Evolutionary conservation across 2,113 vertebrate species (phyloP).

Genomic region (Festucalex cinctus): DNA sequence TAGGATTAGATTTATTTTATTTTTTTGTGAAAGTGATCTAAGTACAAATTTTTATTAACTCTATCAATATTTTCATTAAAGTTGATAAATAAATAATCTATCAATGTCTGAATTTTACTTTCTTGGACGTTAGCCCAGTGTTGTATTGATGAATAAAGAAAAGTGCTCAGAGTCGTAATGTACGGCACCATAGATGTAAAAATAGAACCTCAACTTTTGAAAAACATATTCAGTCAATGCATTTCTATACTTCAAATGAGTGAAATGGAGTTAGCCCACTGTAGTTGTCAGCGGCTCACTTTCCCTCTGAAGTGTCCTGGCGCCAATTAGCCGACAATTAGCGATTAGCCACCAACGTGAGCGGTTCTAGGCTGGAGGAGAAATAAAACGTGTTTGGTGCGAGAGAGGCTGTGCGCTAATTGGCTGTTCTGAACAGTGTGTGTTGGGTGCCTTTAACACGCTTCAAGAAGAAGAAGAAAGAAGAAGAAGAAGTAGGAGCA

Average conservation of each 20-base stretch:
- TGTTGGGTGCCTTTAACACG: not conserved
- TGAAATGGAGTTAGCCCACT: not conserved
- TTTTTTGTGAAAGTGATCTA: too few relatives aligned
- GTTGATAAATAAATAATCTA: too few relatives aligned
- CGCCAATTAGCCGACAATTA: slow-evolving; percentile 57
- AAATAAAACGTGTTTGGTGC: slow-evolving; percentile 58
- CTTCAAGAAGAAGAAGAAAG: slow-evolving; percentile 4
- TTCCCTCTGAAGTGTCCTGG: slow-evolving; percentile 46
- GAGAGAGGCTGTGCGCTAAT: slow-evolving; percentile 39
- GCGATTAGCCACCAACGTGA: slow-evolving; percentile 66
- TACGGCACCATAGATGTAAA: too few relatives aligned
- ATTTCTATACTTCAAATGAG: not conserved
- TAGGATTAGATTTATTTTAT: too few relatives aligned
- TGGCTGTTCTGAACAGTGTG: slow-evolving; percentile 32
- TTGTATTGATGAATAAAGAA: too few relatives aligned
- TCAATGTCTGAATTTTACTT: too few relatives aligned
- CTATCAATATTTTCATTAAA: too few relatives aligned
- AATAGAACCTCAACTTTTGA: too few relatives aligned
- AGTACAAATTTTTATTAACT: too few relatives aligned
- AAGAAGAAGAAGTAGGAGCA: slow-evolving; percentile 32
- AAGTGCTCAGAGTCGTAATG: too few relatives aligned
- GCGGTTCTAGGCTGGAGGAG: slow-evolving; percentile 53
- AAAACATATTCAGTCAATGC: too few relatives aligned
- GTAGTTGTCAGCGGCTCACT: not conserved
- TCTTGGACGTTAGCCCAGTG: too few relatives aligned